phyloP scores from a whole-genome alignment of 2,888 invertebrate genomes.

The Yponomeuta cagnagella region DNA sequence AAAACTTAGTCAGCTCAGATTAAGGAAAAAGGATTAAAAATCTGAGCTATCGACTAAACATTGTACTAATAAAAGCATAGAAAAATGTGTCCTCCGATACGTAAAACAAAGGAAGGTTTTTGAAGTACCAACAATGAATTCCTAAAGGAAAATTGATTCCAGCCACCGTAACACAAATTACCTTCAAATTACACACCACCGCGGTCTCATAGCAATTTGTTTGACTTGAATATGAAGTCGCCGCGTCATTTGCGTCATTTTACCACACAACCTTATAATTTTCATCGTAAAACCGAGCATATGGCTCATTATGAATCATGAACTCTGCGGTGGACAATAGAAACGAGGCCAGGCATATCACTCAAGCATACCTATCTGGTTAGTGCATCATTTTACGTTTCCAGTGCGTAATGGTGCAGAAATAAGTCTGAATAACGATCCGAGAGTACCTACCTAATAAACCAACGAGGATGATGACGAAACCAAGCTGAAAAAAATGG shows the following conservation, averaged over 20 bases:
- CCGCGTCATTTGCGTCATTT: background rate
- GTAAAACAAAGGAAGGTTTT: background rate
- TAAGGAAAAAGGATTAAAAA: too few relatives aligned
- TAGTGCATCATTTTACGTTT: background rate
- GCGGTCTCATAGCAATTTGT: background rate
- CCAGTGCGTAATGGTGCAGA: background rate
- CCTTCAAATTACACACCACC: background rate
- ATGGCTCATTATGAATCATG: background rate
- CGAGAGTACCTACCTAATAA: too few relatives aligned
- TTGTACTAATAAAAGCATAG: background rate
- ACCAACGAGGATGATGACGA: too few relatives aligned
- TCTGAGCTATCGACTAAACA: too few relatives aligned
- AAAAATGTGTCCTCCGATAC: background rate
- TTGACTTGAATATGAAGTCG: background rate
- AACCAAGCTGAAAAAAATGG: too few relatives aligned
- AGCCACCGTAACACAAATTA: too few relatives aligned
- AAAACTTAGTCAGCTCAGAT: too few relatives aligned
- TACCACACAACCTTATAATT: background rate
- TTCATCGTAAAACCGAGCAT: background rate
- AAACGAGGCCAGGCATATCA: background rate
- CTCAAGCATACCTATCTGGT: background rate
- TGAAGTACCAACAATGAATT: background rate
- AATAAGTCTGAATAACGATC: background rate
- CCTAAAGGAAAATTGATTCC: too few relatives aligned
- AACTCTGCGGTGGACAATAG: background rate